These are phyloP conservation scores for Silurus asotus DNA, from an alignment of 2,113 vertebrate species.

Conservation along the genomic window DNA sequence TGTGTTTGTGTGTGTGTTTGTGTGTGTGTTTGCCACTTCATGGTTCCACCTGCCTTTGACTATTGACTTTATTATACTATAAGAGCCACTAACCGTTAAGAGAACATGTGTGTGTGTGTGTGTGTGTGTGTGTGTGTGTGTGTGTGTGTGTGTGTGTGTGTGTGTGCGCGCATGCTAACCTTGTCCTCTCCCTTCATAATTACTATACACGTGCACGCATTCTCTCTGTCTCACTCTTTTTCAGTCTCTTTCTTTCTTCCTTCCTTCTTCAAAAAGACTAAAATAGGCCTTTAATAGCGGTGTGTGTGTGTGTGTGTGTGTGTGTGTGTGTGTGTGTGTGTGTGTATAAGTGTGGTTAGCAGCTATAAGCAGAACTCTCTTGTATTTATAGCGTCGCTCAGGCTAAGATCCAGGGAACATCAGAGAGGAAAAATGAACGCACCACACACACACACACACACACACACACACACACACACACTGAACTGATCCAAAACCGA, in stretches of 20 bases:
- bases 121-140: constrained; percentile 17
- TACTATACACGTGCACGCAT: constrained; percentile 6
- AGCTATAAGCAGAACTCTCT: constrained; percentile 71
- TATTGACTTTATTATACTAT: background rate
- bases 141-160: constrained; percentile 11
- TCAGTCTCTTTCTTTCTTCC: constrained; percentile 7
- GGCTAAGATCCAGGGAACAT: constrained; percentile 53
- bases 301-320: constrained; percentile 66
- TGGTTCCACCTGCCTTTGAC: background rate
- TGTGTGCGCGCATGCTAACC: constrained; percentile 19
- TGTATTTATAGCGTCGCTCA: constrained; percentile 73
- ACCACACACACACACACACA: constrained; percentile 39
- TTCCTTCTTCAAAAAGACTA: constrained; percentile 69
- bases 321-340: constrained; percentile 67
- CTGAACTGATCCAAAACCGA: constrained; percentile 12
- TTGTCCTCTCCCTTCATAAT: background rate
- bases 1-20: constrained; percentile 13
- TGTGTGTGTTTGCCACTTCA: background rate
- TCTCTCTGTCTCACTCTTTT: constrained; percentile 36
- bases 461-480: constrained; percentile 37
- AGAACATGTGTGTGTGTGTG: constrained; percentile 17
- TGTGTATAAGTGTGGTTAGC: constrained; percentile 63
- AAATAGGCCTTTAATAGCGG: constrained; percentile 80
- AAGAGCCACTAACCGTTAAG: background rate
- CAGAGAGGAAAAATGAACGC: constrained; percentile 45